Conservation (phyloP, 2,113 vertebrate species). For the Nerophis ophidion region DNA sequence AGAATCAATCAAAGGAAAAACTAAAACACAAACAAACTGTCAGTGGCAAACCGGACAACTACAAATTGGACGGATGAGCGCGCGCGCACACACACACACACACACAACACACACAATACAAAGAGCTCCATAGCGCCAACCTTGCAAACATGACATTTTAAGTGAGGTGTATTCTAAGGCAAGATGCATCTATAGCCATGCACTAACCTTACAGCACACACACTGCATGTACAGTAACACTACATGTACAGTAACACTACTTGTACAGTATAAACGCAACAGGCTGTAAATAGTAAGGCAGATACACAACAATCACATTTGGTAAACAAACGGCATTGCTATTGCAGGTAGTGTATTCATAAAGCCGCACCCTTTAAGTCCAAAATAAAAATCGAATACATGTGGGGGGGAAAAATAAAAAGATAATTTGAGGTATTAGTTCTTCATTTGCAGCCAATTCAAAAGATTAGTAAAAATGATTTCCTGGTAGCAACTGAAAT, state of each 20-base stretch:
- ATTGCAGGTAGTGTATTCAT: slow-evolving; percentile 40
- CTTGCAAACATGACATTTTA: not conserved
- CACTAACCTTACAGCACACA: slow-evolving; percentile 32
- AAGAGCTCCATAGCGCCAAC: not conserved
- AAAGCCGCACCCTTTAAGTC: slow-evolving; percentile 24
- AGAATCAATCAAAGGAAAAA: too few species aligned
- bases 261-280: slow-evolving; percentile 37
- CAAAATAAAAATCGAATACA: slow-evolving; percentile 2
- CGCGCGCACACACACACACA: slow-evolving; percentile 8
- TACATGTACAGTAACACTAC: too few species aligned
- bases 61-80: too few species aligned
- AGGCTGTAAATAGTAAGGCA: slow-evolving; percentile 30
- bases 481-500: not conserved
- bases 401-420: not conserved
- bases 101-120: slow-evolving; percentile 12
- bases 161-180: slow-evolving; percentile 9
- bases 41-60: too few species aligned
- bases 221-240: not conserved
- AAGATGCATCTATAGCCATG: slow-evolving; percentile 51
- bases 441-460: slow-evolving; percentile 9
- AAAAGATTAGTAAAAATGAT: not conserved
- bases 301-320: slow-evolving; percentile 45
- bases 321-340: slow-evolving; percentile 41
- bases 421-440: slow-evolving; percentile 9
- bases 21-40: too few species aligned